Evolutionary conservation across 2,888 invertebrate species (phyloP), one percentile per base, ranked within the genome.

Genomic region (Torymus auratus): DNA sequence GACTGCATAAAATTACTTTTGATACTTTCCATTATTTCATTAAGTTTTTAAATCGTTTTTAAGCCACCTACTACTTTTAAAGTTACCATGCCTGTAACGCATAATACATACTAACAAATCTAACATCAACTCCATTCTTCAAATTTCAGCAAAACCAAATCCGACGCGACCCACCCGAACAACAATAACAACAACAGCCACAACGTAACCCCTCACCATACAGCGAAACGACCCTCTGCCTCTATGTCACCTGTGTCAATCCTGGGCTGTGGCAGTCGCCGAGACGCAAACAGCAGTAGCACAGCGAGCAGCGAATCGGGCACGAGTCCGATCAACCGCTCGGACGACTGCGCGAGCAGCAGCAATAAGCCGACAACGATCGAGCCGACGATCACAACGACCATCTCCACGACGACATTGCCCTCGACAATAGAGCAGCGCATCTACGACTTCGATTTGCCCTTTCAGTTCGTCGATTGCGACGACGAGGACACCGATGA

Each of bases 381-480:
- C 61, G 28, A 41, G 7, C 41, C 56, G 10, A 20, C 56, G 10
- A 20, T n/a, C 15, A 14, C 2, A 4, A 2, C 58, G 5, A 69
- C 50, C 2, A n/a, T 13, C n/a, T n/a, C 56, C 5, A 20, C 56
- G 28, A 56, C 60, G 28, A 58, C 52, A 55, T 12, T 53, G 15
- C 17, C 60, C 4, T 15, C 70, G 14, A 67, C 20, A 2, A 17
- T 70, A 12, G 78, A 78, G 52, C 28, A 70, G 15, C 12, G 61
- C n/a, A 62, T 50, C 1, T 78, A 74, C 62, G 81, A 77, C 10
- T 81, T 78, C 64, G 77, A 81, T 14, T 41, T 52, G 4, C 52
- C 69, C 5, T 53, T 80, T 13, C 69, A 61, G 62, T 82, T 77
- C 69, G 79, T 50, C 20, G 77, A 82, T 14, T 67, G 78, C 68